Evolutionary conservation across 2,888 invertebrate genomes (phyloP).

Genomic region (Metopia argyrocephala): DNA sequence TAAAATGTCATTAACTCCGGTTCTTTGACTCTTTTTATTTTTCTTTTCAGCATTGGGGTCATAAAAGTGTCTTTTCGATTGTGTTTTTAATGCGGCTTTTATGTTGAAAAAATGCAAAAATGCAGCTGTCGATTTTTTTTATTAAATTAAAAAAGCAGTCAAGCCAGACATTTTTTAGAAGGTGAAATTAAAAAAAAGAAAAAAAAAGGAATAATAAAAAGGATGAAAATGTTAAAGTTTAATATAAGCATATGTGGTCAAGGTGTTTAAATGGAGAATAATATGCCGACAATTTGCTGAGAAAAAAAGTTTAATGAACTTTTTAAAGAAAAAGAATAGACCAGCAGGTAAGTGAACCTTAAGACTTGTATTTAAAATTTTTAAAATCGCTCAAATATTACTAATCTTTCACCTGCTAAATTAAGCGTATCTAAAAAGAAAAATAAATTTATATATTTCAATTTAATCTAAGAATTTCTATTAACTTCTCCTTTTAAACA

Average conservation of each 20-base stretch:
- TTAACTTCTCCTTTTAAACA: no score
- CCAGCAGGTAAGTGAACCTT: no score
- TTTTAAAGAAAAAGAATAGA: no score
- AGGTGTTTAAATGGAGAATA: neutral
- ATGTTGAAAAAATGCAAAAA: neutral
- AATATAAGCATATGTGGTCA: conserved; percentile 39
- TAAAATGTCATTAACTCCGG: conserved; percentile 60
- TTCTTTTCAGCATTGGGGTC: neutral
- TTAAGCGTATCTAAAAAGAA: no score
- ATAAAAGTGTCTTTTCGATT: neutral
- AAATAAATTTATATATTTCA: no score
- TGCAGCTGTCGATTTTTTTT: conserved; percentile 46
- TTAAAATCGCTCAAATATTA: no score
- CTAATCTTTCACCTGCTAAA: no score
- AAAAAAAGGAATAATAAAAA: neutral
- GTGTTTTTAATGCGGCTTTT: neutral
- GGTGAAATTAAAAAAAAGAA: conserved; percentile 1
- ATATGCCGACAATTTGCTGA: no score
- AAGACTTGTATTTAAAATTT: no score
- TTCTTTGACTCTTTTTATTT: conserved; percentile 16
- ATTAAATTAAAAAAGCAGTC: neutral
- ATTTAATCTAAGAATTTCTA: no score
- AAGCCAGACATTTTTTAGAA: neutral
- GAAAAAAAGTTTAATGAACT: conserved; percentile 36
- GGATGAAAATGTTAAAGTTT: neutral